phyloP scores from a whole-genome alignment of 2,888 invertebrate genomes.

The Willowsia nigromaculata region DNA sequence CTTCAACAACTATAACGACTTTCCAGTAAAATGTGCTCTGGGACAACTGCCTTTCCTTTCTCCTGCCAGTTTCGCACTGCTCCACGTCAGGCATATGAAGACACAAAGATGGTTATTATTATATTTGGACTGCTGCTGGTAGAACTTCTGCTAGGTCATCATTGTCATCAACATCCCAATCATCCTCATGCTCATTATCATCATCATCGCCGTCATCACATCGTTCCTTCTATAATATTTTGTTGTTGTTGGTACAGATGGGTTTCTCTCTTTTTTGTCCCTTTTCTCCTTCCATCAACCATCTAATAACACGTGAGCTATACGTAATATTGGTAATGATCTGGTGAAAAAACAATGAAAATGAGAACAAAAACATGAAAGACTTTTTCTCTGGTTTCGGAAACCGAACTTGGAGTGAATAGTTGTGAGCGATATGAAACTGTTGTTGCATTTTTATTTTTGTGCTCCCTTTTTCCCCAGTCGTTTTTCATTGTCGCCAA shows the following conservation, averaged over 20 bases:
- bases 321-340: not conserved
- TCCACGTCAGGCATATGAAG: not conserved
- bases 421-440: not conserved
- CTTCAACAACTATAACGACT: not conserved
- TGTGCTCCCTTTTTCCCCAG: not conserved
- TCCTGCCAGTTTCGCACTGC: not conserved
- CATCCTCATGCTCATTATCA: not conserved
- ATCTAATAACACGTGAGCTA: not conserved
- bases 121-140: not conserved
- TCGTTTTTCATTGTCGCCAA: conserved; percentile 41
- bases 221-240: not conserved
- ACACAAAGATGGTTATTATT: not conserved
- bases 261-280: not conserved
- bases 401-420: not conserved
- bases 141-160: not conserved
- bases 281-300: not conserved
- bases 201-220: too few species aligned
- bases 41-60: not conserved
- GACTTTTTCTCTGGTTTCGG: not conserved
- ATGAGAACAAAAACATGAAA: not conserved
- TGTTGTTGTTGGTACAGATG: not conserved
- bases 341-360: not conserved
- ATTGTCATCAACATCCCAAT: not conserved
- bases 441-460: not conserved
- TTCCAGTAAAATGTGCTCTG: not conserved